Evolutionary conservation across 2,797 vertebrate genomes (phyloP).

Genomic region (Synanceia verrucosa): DNA sequence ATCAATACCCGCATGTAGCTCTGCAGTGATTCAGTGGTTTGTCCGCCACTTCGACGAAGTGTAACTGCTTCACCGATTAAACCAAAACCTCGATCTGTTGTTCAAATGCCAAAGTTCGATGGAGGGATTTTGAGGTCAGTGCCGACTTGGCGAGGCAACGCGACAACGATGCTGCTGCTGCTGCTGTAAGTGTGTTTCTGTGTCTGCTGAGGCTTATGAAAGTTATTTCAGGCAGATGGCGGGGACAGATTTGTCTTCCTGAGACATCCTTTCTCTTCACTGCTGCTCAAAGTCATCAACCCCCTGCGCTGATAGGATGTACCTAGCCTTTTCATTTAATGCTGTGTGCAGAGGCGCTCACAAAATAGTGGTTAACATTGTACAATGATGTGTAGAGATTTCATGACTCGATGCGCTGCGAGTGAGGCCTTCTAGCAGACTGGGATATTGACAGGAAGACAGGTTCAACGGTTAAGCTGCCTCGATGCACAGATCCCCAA

Average conservation of each 20-base stretch:
- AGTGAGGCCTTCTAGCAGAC: constrained; percentile 17
- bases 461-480: constrained; percentile 77
- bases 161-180: constrained; percentile 18
- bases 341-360: neutral
- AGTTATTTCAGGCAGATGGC: constrained; percentile 78
- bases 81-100: constrained; percentile 12
- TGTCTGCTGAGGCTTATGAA: constrained; percentile 59
- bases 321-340: constrained; percentile 20
- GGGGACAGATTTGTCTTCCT: constrained; percentile 69
- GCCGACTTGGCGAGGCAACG: neutral
- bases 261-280: constrained; percentile 54
- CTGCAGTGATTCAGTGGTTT: constrained; percentile 29
- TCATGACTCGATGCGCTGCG: neutral
- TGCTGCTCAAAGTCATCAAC: constrained; percentile 47
- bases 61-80: constrained; percentile 40
- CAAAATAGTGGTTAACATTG: constrained; percentile 18
- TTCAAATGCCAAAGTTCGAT: neutral
- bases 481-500: constrained; percentile 71
- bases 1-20: constrained; percentile 43
- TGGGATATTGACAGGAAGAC: constrained; percentile 18
- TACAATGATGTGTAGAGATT: constrained; percentile 5
- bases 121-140: constrained; percentile 11
- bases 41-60: constrained; percentile 23
- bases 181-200: constrained; percentile 49
- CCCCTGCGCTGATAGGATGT: constrained; percentile 25